Conservation (phyloP, 2,797 vertebrate species). For the Petrocephalus sullivani region DNA sequence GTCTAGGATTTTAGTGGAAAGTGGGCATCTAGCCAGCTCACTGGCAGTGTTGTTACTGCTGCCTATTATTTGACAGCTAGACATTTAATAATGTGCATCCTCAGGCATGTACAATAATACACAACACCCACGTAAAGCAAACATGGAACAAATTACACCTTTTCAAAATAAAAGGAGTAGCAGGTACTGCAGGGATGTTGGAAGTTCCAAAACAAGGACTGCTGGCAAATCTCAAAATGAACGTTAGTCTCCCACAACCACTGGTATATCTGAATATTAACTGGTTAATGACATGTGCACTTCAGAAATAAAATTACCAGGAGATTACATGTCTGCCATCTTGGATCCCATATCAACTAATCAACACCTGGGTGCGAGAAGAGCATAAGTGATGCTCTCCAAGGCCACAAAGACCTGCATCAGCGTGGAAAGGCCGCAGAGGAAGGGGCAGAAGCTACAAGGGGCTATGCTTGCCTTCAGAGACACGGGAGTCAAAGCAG, state of each 20-base stretch:
- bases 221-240: neutral
- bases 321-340: neutral
- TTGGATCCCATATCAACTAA: neutral
- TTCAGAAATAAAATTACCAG: neutral
- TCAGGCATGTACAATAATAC: neutral
- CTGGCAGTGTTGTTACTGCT: neutral
- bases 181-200: neutral
- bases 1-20: conserved; percentile 1
- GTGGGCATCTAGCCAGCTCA: neutral
- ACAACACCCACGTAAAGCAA: neutral
- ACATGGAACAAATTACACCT: neutral
- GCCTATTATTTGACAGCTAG: neutral
- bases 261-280: neutral
- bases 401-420: neutral
- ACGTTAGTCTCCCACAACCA: neutral
- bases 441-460: neutral
- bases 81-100: conserved; percentile 9
- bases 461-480: neutral
- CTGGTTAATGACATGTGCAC: neutral
- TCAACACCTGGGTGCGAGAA: neutral
- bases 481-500: neutral
- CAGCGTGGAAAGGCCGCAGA: neutral
- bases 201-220: neutral
- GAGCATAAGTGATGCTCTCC: neutral
- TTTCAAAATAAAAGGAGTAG: neutral